A percentile compares a stretch with the other conserved stretches of the same genome.
Evolutionary conservation across 2,888 invertebrate genomes (phyloP).

Genomic region (Nomada fabriciana): DNA sequence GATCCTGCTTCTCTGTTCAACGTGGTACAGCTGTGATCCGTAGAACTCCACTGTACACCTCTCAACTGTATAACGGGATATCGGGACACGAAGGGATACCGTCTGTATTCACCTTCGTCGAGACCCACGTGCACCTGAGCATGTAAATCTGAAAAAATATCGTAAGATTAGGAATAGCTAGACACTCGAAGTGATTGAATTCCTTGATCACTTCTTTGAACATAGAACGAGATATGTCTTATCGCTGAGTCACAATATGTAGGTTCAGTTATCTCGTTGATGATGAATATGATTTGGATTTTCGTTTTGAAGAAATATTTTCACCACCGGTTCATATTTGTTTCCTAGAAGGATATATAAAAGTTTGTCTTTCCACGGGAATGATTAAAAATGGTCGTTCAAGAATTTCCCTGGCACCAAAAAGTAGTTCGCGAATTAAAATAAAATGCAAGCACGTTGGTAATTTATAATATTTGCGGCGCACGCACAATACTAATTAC

Average conservation of each 20-base stretch:
- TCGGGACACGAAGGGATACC: constrained; percentile 66
- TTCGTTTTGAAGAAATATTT: neutral
- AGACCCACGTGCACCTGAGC: constrained; percentile 61
- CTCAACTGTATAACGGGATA: constrained; percentile 77
- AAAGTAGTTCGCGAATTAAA: neutral
- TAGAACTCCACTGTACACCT: constrained; percentile 38
- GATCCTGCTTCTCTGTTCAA: constrained; percentile 53
- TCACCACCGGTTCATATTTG: too few species aligned
- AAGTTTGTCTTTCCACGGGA: too few species aligned
- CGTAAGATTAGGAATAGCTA: constrained; percentile 37
- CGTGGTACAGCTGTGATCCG: constrained; percentile 42
- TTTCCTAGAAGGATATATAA: too few species aligned
- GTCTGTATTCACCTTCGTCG: constrained; percentile 54
- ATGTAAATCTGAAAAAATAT: constrained; percentile 56
- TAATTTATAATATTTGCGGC: constrained; percentile 46
- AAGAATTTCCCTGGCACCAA: neutral
- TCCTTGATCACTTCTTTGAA: neutral
- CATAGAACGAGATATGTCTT: neutral
- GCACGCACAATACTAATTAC: constrained; percentile 33
- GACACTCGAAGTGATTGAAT: constrained; percentile 6
- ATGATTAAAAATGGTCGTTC: neutral
- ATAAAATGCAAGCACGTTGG: constrained; percentile 20
- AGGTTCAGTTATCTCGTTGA: neutral
- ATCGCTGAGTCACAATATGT: neutral
- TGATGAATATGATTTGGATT: neutral